Conservation (phyloP, 2,113 vertebrate genomes). For the Daboia siamensis region DNA sequence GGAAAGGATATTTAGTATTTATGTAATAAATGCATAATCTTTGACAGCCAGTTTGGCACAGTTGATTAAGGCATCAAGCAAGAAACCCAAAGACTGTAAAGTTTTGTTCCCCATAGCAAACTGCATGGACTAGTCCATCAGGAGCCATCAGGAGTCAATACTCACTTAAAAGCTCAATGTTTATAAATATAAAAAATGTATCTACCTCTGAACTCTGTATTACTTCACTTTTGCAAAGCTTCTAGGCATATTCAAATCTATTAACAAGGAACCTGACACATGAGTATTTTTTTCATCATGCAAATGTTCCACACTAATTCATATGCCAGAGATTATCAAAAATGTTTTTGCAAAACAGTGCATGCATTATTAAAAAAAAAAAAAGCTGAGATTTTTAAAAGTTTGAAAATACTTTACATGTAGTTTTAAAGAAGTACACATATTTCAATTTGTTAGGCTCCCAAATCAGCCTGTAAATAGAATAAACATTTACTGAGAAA, state of each 20-base stretch:
- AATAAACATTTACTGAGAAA: conserved; percentile 65
- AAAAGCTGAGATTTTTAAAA: conserved; percentile 34
- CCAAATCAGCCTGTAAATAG: conserved; percentile 55
- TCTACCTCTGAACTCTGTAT: neutral
- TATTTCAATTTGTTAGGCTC: conserved; percentile 38
- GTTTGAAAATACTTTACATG: conserved; percentile 50
- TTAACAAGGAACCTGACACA: neutral
- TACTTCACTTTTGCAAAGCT: neutral
- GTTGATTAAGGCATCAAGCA: neutral
- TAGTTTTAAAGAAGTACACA: conserved; percentile 43
- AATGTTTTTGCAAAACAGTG: neutral
- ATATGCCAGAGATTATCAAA: neutral
- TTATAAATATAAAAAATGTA: neutral
- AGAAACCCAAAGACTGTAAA: neutral
- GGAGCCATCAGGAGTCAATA: neutral
- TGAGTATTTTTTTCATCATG: neutral
- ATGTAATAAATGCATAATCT: neutral
- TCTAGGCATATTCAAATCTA: neutral
- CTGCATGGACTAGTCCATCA: neutral
- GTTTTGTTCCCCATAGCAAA: neutral
- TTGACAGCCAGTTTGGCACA: neutral
- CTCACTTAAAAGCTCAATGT: neutral
- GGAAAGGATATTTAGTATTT: neutral
- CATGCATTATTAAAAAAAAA: neutral
- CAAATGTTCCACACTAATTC: neutral